Evolutionary conservation across 2,888 invertebrate genomes (phyloP), one percentile per base, ranked within the genome.

Genomic region (Sarcophaga subvicina): DNA sequence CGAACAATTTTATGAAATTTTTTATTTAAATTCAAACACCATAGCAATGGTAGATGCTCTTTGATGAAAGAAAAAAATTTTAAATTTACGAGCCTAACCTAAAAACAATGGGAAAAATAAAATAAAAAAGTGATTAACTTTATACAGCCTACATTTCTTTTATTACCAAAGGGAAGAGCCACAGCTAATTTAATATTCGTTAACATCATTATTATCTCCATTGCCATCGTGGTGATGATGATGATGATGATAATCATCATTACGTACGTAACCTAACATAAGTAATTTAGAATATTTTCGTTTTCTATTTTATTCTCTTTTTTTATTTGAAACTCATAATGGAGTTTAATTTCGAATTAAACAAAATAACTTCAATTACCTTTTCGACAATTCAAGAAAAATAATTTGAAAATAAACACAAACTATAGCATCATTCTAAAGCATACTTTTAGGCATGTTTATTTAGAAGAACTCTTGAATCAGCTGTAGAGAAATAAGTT

Each of bases 211-310:
- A 12, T 37, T 37, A 37, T 76, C 14, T 37, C 37, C 37, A 37
- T 37, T 37, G 37, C 27, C 27, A 27, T 3, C 5, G 4, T 27
- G 27, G 54, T 63, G 67, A 75, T 80, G 67, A 66, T 69, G n/a
- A 54, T 69, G n/a, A 54, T 69, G 5, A 63, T 69, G 22, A 62
- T 69, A 37, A 20, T 80, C 77, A 59, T 54, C 59, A 87, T 79
- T 81, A 91, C 91, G 91, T 91, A 90, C 90, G 90, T 90, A 91
- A 37, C 25, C 20, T 1, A 37, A 90, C 91, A 90, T 90, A 90
- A 91, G 91, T 89, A 91, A 91, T 91, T 91, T 90, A 90, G 90
- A 89, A 90, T 90, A 90, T 90, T 90, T 90, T 90, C 27, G 45
- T 20, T 59, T 71, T 62, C 27, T n/a, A 1, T 59, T 20, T 20